Base-by-base conservation (phyloP, 35 echinoderm and acorn worm species). In the Amphiura filiformis region DNA sequence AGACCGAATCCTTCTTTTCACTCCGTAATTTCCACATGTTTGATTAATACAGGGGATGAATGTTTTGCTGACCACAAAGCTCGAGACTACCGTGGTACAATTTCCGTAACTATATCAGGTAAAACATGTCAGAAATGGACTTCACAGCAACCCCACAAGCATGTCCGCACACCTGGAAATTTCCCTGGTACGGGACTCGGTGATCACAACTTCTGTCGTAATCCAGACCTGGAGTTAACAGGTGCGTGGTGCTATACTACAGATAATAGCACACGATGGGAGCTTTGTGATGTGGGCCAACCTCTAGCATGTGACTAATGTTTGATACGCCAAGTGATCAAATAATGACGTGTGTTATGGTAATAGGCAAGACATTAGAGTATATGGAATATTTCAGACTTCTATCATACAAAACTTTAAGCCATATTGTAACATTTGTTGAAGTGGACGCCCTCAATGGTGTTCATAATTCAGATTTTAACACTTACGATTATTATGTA, bases 181-280 rank as follows among this genome's bases (percentile, higher is more conserved):
- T 81, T 40, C 42, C 80, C 35, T 40, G 80, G 31, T 20, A 40
- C 35, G n/a, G 80, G 80, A 7, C 22, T 81, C 13, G 80, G 80
- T n/a, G n/a, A n/a, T n/a, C n/a, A n/a, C n/a, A n/a, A n/a, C n/a
- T n/a, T n/a, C n/a, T n/a, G n/a, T n/a, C 80, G 80, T 13, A 81
- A 81, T n/a, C 80, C 80, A 20, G 80, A 81, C n/a, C 20, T 22
- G 1, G 80, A 81, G 39, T 20, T 52, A 11, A 11, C 38, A 41
- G 20, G 37, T n/a, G 80, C 80, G 9, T 81, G 80, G 80, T 81
- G 80, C 39, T 81, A 81, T 41, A 81, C 80, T 38, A 81, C 80
- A 40, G 80, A 81, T 81, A 12, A 34, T 17, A 32, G 2, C 26
- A 26, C 80, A 40, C 38, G 80, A n/a, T 81, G 12, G 12, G 80